A percentile compares a stretch with the other conserved stretches of the same genome.
phyloP scores from a whole-genome alignment of 2,797 vertebrate genomes.

The Florisuga fusca region DNA sequence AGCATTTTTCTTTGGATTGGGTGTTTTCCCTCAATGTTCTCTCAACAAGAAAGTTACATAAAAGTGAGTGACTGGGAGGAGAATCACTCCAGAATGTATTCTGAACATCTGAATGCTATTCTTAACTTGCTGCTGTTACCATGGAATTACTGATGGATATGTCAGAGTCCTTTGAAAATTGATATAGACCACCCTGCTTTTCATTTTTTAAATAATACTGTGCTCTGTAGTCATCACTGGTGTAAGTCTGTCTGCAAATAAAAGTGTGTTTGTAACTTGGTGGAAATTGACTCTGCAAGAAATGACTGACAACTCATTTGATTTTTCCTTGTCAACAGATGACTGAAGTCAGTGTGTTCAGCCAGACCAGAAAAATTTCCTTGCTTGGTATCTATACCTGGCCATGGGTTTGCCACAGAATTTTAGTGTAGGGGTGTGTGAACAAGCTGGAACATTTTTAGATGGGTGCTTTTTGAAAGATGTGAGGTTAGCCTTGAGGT shows the following conservation, averaged over 20 bases:
- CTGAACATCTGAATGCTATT: background rate
- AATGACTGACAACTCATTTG: fast-evolving
- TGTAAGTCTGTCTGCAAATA: background rate
- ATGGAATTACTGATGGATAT: background rate
- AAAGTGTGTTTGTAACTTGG: background rate
- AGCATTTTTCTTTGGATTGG: background rate
- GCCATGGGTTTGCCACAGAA: background rate
- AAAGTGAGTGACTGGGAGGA: background rate
- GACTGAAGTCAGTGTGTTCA: background rate
- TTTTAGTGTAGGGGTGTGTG: background rate
- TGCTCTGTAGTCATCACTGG: background rate
- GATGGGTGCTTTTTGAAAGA: background rate
- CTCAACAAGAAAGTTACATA: background rate
- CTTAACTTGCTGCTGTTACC: fast-evolving
- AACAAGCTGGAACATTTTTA: background rate
- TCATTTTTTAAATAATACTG: background rate
- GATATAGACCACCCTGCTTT: too few species aligned
- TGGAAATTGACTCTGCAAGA: background rate
- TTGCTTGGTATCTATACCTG: background rate
- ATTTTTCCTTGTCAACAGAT: background rate
- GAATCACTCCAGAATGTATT: background rate
- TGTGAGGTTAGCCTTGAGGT: background rate
- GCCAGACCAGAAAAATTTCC: background rate
- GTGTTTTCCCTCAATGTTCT: background rate
- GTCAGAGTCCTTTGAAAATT: background rate